phyloP scores from a whole-genome alignment of 2,797 vertebrate genomes.

The Echiichthys vipera region DNA sequence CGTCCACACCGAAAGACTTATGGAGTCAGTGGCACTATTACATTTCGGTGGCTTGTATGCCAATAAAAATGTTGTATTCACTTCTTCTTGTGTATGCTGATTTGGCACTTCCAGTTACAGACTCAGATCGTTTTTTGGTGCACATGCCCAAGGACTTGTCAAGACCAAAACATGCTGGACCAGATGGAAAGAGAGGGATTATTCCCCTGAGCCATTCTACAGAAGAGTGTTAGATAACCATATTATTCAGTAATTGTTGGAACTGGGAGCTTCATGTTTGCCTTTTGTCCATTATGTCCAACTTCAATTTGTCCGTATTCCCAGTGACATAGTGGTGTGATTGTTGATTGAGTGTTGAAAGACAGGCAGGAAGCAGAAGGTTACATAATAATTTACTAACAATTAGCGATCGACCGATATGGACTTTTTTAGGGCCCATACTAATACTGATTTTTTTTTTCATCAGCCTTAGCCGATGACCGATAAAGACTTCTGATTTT shows the following conservation, averaged over 20 bases:
- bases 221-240: conserved; percentile 13
- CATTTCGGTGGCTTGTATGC: conserved; percentile 61
- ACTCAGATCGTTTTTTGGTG: conserved; percentile 40
- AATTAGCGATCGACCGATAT: too few relatives aligned
- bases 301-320: conserved; percentile 17
- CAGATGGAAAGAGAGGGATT: conserved; percentile 51
- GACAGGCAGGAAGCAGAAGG: too few relatives aligned
- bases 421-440: too few relatives aligned
- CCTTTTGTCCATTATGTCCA: conserved; percentile 1
- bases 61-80: conserved; percentile 75
- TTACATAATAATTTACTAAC: too few relatives aligned
- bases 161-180: conserved; percentile 49
- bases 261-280: not conserved
- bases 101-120: conserved; percentile 54
- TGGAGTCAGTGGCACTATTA: conserved; percentile 72
- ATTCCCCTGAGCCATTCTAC: conserved; percentile 23
- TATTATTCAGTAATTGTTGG: conserved; percentile 21
- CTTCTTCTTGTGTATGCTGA: conserved; percentile 68
- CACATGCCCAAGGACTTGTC: conserved; percentile 61
- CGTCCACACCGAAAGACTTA: conserved; percentile 61
- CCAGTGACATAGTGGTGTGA: conserved; percentile 21
- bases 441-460: too few relatives aligned
- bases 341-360: conserved; percentile 20
- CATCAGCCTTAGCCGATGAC: too few relatives aligned
- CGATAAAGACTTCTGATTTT: too few relatives aligned